Conservation (phyloP, 2,888 invertebrate species). For the Diaperis boleti region DNA sequence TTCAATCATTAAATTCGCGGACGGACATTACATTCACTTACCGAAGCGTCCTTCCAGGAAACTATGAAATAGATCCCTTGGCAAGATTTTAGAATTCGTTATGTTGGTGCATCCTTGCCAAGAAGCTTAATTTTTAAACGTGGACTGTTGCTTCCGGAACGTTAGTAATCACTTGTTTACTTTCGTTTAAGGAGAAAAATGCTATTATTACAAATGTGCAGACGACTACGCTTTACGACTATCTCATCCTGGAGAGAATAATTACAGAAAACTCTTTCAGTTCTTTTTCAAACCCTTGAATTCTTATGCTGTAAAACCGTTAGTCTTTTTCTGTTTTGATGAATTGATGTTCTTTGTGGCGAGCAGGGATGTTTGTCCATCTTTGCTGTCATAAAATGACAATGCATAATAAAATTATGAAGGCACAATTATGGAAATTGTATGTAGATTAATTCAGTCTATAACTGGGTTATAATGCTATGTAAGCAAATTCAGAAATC, state of each 20-base stretch:
- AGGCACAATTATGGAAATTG: neutral
- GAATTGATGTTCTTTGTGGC: too few relatives aligned
- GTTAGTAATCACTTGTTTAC: conserved; percentile 1
- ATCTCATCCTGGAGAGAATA: neutral
- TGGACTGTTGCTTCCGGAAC: conserved; percentile 29
- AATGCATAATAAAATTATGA: too few relatives aligned
- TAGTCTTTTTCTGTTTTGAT: too few relatives aligned
- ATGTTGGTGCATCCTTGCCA: conserved; percentile 48
- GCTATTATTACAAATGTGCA: neutral
- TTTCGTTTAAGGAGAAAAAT: neutral
- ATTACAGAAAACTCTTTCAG: neutral
- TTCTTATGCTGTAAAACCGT: too few relatives aligned
- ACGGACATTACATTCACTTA: conserved; percentile 40
- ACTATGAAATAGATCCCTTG: conserved; percentile 48
- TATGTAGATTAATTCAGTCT: neutral
- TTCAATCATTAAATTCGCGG: conserved; percentile 44
- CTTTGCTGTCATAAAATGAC: too few relatives aligned
- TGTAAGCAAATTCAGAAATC: neutral
- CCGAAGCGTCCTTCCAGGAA: conserved; percentile 15
- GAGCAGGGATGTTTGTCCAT: too few relatives aligned
- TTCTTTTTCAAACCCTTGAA: neutral
- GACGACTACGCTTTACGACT: neutral
- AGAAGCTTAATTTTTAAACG: conserved; percentile 47
- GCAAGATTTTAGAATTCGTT: conserved; percentile 51
- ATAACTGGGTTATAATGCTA: neutral